Percentiles rank a stretch among this genome's conserved stretches.
Evolutionary conservation across 2,797 vertebrate species (phyloP).

Genomic region (Silurus lanzhouensis): DNA sequence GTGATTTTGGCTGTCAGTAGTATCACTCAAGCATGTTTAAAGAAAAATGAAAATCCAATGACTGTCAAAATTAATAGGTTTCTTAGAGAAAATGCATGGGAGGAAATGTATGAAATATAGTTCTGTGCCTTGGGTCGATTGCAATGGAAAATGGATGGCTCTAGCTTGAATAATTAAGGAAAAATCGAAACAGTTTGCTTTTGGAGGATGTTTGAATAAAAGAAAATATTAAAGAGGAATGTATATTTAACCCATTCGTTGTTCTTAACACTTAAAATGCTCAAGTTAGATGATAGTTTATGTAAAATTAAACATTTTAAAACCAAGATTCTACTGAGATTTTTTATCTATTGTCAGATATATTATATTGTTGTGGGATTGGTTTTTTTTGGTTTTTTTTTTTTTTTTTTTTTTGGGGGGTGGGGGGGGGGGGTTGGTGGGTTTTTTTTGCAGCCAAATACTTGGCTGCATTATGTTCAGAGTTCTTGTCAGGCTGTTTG

Average conservation of each 20-base stretch:
- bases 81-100: not conserved
- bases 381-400: no score
- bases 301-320: not conserved
- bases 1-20: not conserved
- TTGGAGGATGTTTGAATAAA: not conserved
- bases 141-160: not conserved
- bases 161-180: not conserved
- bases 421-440: no score
- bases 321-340: not conserved
- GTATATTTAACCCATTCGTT: not conserved
- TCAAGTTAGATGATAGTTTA: not conserved
- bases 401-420: no score
- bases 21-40: slow-evolving; percentile 3
- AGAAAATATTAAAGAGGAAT: not conserved
- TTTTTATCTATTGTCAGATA: not conserved
- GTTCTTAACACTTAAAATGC: not conserved
- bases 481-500: no score
- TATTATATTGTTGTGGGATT: not conserved
- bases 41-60: slow-evolving; percentile 11
- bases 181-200: not conserved
- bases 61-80: not conserved
- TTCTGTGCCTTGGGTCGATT: not conserved
- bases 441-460: not conserved
- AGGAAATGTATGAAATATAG: not conserved
- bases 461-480: not conserved